Conservation (phyloP, 2,113 vertebrate species). For the Tragelaphus imberbis region DNA sequence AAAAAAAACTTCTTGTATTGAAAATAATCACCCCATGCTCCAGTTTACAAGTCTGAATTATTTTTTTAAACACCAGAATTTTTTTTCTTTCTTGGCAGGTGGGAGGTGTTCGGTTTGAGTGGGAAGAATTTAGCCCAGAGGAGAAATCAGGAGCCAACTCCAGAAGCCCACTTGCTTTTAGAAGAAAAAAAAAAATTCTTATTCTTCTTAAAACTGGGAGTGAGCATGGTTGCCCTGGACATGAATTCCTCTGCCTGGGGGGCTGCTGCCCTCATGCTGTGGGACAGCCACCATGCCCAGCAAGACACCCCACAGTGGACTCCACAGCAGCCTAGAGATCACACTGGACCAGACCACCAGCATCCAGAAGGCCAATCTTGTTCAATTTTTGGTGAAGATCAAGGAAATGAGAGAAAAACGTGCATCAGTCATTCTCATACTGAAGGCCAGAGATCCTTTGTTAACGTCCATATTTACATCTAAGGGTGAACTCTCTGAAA, state of each 20-base stretch:
- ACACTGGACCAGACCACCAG: not conserved
- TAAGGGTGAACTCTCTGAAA: not conserved
- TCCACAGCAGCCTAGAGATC: not conserved
- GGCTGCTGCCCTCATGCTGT: not conserved
- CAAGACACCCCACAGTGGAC: not conserved
- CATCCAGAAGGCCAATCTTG: not conserved
- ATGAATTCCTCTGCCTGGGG: not conserved
- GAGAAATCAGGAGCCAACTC: conserved; percentile 8
- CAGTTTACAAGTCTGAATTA: conserved; percentile 54
- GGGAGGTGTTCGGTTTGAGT: conserved; percentile 53
- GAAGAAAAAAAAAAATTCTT: not conserved
- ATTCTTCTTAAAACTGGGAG: not conserved
- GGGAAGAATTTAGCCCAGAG: conserved; percentile 37
- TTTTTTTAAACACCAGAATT: conserved; percentile 36
- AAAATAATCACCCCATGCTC: conserved; percentile 58
- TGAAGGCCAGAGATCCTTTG: not conserved
- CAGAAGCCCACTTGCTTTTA: not conserved
- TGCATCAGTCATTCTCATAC: not conserved
- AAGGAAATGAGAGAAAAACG: not conserved
- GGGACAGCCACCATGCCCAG: not conserved
- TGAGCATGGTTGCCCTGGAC: not conserved
- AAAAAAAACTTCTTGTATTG: conserved; percentile 42
- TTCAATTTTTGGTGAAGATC: not conserved
- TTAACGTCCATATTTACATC: not conserved
- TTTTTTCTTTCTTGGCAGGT: conserved; percentile 36